Conservation (phyloP, 2,113 vertebrate species). For the Rana temporaria region DNA sequence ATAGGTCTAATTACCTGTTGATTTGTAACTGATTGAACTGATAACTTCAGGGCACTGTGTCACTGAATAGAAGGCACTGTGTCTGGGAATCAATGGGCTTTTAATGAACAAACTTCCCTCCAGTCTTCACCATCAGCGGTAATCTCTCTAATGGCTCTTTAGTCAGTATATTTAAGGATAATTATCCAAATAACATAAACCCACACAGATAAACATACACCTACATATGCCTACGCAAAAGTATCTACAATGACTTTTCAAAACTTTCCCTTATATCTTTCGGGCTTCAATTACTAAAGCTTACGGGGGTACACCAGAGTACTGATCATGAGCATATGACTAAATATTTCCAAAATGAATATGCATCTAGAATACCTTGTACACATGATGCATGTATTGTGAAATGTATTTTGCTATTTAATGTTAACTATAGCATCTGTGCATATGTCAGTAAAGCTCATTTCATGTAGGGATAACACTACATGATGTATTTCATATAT, state of each 20-base stretch:
- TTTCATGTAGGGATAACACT: too few relatives aligned
- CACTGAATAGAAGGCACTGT: slow-evolving; percentile 41
- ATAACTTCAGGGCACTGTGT: slow-evolving; percentile 42
- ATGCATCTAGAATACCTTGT: too few relatives aligned
- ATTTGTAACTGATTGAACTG: slow-evolving; percentile 52
- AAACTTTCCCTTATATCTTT: too few relatives aligned
- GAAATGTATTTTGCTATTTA: too few relatives aligned
- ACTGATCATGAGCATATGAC: too few relatives aligned
- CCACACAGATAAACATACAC: background rate
- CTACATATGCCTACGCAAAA: background rate
- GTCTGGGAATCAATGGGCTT: slow-evolving; percentile 38
- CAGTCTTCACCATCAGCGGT: background rate
- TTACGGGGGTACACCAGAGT: too few relatives aligned
- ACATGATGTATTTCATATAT: too few relatives aligned
- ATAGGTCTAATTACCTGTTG: slow-evolving; percentile 52
- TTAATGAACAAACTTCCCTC: slow-evolving; percentile 26
- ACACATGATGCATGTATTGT: too few relatives aligned
- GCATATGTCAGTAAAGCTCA: too few relatives aligned
- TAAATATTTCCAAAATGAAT: too few relatives aligned
- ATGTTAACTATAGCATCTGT: too few relatives aligned
- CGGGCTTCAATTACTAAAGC: too few relatives aligned
- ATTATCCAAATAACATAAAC: slow-evolving; percentile 4
- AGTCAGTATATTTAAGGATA: background rate
- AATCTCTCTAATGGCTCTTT: slow-evolving; percentile 9
- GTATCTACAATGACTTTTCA: background rate